Base-by-base conservation (phyloP, 2,888 invertebrate species). In the Melolontha melolontha region DNA sequence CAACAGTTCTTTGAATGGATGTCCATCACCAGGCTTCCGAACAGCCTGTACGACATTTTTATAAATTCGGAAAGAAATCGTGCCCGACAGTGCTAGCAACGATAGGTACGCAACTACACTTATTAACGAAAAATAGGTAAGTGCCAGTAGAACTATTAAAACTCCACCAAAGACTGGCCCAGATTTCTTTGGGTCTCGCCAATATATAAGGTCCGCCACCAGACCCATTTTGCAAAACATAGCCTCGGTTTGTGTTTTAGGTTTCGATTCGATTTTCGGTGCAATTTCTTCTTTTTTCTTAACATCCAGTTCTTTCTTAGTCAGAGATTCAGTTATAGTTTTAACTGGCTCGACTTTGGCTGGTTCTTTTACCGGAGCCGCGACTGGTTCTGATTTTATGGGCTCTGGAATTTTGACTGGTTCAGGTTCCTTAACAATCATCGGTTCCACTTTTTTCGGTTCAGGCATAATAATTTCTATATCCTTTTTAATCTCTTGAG, bases 1-100 rank as follows among this genome's bases (percentile, higher is more conserved):
- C 86, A 98, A 88, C 83, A 93, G 89, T 83, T 92, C 90, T 83
- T 92, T 92, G 79, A 98, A 98, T 69, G 98, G 98, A 86, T 98
- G 97, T 81, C 96, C 97, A 82, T 97, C 97, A 75, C 91, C 92
- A 77, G 95, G 95, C 86, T 98, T 98, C 87, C 98, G 97, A 76
- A 98, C 92, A 75, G 96, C 96, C 82, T 95, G 95, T 83, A 97
- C 89, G 80, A 97, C 91, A 84, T 93, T 95, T 88, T 95, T 96
- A 91, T 98, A 98, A 83, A 98, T 90, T 82, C 98, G 92, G 92
- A 96, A 97, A 84, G 92, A 91, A 83, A 97, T 90, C 79, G 98
- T 95, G 79, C 91, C 95, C 72, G 90, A 87, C 76, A 99, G 91
- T 77, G 90, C 88, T 78, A 94, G 87, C 80, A 99, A 90, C 76